A percentile compares a stretch with the other conserved stretches of the same genome.
Evolutionary conservation across 1,140 invertebrate genomes (phyloP).

Genomic region (Drosophila chauvacae): DNA sequence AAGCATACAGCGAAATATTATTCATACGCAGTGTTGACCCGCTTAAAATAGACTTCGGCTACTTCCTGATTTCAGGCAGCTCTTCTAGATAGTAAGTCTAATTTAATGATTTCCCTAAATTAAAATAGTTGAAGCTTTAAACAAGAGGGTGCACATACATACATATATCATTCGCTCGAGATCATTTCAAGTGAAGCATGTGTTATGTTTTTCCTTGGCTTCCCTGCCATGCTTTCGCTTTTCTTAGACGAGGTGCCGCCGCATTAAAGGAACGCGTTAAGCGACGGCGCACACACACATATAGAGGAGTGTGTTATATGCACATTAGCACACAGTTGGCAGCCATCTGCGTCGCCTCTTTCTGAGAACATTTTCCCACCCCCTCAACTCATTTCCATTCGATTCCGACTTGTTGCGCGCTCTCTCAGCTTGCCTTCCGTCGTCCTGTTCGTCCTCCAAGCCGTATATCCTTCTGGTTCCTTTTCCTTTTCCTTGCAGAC

Average conservation of each 20-base stretch:
- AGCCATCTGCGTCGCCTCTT: slow-evolving; percentile 17
- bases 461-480: slow-evolving; percentile 14
- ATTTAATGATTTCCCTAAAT: neutral
- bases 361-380: neutral
- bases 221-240: neutral
- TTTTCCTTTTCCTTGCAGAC: slow-evolving; percentile 47
- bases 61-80: no score
- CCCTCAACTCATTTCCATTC: slow-evolving; percentile 24
- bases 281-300: slow-evolving; percentile 16
- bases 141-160: neutral
- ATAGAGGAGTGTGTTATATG: neutral
- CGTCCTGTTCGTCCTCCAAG: slow-evolving; percentile 7
- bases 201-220: slow-evolving; percentile 6
- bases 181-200: slow-evolving; percentile 16
- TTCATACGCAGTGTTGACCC: slow-evolving; percentile 6
- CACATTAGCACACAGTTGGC: slow-evolving; percentile 48
- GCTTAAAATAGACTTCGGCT: neutral
- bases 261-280: slow-evolving; percentile 60
- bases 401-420: slow-evolving; percentile 53
- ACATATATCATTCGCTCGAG: neutral
- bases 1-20: neutral
- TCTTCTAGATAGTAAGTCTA: neutral
- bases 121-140: neutral
- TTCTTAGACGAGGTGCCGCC: slow-evolving; percentile 19
- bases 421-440: slow-evolving; percentile 3